Base-by-base conservation (phyloP, 2,888 invertebrate genomes). In the Allacma fusca region DNA sequence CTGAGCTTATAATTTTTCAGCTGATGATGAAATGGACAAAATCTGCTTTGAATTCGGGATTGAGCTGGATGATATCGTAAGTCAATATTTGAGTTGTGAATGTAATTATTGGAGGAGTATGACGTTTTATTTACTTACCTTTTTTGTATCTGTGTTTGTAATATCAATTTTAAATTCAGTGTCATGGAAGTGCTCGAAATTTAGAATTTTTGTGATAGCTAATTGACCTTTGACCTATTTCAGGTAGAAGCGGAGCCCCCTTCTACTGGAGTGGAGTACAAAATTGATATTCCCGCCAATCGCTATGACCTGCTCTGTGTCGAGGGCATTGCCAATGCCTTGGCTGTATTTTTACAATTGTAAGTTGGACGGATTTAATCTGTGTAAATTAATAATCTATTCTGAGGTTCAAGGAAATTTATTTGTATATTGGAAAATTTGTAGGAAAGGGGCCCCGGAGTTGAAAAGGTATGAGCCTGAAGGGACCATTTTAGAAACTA, bases 271-370 rank as follows among this genome's bases (percentile, higher is more conserved):
- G 67, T 28, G 5, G 26, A 21, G 75, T 98, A 95, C 86, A 91
- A 96, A 85, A 96, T 99, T 85, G 99, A 99, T 86, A 94, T 99
- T 84, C 98, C 98, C 1, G 98, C 98, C 0, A 99, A 99, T 87
- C 91, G 98, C 85, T 98, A 98, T 88, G 99, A 99, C 87, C 89
- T 99, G 75, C 89, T 99, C 1, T 98, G 98, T 85, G 88, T 98
- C 62, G 99, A 99, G 88, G 98, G 99, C 13, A 88, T 99, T 12
- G 91, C 91, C 2, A 90, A 92, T 78, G 96, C 95, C 5, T 88
- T 99, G 73, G 88, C 93, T 44, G 92, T 99, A 59, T 99, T 96
- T 86, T 91, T 92, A 4, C 34, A 34, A 34, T 34, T 34, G 34
- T 34, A 34, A 34, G 34, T 34, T 44, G 50, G 16, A 23, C 23